A percentile compares a stretch with the other conserved stretches of the same genome.
These are phyloP conservation scores for Cheilosia scutellata DNA, from an alignment of 2,888 invertebrate species.

Conservation along the genomic window DNA sequence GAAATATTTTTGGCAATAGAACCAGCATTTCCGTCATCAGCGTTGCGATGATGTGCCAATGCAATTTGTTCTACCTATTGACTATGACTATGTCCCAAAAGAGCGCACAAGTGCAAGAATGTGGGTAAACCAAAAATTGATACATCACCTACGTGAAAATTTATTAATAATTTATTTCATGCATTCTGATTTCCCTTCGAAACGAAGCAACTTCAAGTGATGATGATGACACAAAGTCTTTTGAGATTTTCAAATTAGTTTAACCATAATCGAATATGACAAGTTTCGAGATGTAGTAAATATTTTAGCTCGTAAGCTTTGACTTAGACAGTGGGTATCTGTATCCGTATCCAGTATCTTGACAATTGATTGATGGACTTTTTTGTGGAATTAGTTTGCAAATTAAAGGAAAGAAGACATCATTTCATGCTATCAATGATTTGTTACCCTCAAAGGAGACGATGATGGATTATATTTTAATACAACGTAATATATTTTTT, in stretches of 20 bases:
- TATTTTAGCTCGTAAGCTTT: background rate
- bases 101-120: background rate
- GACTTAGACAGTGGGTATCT: too few relatives aligned
- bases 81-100: background rate
- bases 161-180: conserved; percentile 15
- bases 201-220: background rate
- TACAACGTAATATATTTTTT: background rate
- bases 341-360: background rate
- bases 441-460: background rate
- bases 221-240: background rate
- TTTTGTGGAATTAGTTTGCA: background rate
- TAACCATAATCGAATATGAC: background rate
- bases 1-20: background rate
- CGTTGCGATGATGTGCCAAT: background rate
- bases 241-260: background rate
- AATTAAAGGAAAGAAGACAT: too few relatives aligned
- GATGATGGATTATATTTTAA: conserved; percentile 16
- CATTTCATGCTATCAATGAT: conserved; percentile 8
- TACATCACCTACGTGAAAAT: background rate
- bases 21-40: conserved; percentile 13
- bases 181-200: background rate
- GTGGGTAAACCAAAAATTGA: background rate
- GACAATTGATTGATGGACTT: conserved; percentile 22
- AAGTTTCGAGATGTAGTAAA: background rate
- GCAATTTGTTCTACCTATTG: background rate